These are phyloP conservation scores for Amphipoea lucens DNA, from an alignment of 2,888 invertebrate species.

Conservation along the genomic window DNA sequence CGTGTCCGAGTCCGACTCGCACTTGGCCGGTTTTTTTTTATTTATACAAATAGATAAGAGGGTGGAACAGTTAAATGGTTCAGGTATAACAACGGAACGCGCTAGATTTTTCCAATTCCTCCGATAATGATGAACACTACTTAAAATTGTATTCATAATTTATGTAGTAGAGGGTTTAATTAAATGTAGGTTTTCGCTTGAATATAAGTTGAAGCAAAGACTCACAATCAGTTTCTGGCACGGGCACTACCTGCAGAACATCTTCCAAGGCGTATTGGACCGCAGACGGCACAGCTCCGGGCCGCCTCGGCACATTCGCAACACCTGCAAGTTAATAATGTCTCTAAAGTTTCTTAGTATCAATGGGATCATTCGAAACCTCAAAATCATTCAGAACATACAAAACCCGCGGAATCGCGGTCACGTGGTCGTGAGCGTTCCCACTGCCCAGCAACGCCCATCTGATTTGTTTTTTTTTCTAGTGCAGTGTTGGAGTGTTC, in stretches of 20 bases:
- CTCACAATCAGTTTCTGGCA: slow-evolving; percentile 84
- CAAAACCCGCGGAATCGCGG: neutral
- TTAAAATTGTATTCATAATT: neutral
- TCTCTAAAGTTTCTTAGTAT: neutral
- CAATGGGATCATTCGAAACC: neutral
- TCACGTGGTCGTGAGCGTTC: neutral
- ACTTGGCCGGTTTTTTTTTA: too few relatives aligned
- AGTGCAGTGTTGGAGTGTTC: too few relatives aligned
- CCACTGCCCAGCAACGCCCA: neutral
- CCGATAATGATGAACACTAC: neutral
- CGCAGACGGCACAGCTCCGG: slow-evolving; percentile 74
- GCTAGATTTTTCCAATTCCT: neutral
- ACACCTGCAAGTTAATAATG: slow-evolving; percentile 72
- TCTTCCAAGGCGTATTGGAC: slow-evolving; percentile 83
- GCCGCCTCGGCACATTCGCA: slow-evolving; percentile 74
- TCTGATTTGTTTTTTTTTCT: neutral
- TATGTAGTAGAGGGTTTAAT: neutral
- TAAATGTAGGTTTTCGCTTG: neutral
- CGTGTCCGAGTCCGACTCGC: too few relatives aligned
- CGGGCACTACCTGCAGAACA: slow-evolving; percentile 79
- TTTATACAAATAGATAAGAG: too few relatives aligned
- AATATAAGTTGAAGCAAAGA: slow-evolving; percentile 28
- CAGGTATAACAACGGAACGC: neutral
- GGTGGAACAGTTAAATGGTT: neutral
- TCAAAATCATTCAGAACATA: neutral